These are phyloP conservation scores for Pipra filicauda DNA, from an alignment of 2,113 vertebrate species.

Conservation along the genomic window DNA sequence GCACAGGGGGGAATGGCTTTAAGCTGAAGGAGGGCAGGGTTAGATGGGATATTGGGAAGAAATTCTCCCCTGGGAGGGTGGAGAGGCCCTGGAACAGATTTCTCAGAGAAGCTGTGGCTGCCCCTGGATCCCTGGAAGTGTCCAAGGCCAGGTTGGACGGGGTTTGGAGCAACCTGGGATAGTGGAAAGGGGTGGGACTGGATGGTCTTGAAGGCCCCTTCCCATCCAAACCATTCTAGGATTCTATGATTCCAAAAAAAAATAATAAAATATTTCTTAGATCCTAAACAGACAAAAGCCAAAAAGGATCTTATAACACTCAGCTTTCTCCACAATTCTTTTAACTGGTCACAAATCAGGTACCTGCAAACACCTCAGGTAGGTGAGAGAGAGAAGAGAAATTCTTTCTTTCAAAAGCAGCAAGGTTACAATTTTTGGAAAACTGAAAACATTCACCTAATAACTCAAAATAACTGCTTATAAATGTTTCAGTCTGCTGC, in stretches of 20 bases:
- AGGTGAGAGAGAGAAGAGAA: not conserved
- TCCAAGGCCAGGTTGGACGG: rapidly evolving
- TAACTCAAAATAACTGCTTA: not conserved
- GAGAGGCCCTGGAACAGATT: rapidly evolving
- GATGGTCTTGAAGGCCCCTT: not conserved
- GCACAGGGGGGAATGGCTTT: not conserved
- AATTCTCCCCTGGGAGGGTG: not conserved
- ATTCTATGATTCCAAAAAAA: not conserved
- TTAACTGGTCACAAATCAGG: not conserved
- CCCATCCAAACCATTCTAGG: not conserved
- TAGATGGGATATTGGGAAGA: not conserved
- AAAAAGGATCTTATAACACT: not conserved
- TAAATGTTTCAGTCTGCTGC: not conserved
- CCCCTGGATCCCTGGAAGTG: not conserved
- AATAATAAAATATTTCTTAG: not conserved
- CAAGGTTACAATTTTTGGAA: not conserved
- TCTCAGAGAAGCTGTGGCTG: not conserved
- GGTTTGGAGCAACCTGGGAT: not conserved
- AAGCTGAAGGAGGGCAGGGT: not conserved
- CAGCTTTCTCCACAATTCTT: not conserved
- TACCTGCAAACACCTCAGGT: not conserved
- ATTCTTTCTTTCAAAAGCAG: not conserved
- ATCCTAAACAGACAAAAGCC: not conserved
- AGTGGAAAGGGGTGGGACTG: not conserved
- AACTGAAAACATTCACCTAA: rapidly evolving